A percentile compares a stretch with the other conserved stretches of the same genome.
These are phyloP conservation scores for Strix occidentalis DNA, from an alignment of 2,797 vertebrate species.

Conservation along the genomic window DNA sequence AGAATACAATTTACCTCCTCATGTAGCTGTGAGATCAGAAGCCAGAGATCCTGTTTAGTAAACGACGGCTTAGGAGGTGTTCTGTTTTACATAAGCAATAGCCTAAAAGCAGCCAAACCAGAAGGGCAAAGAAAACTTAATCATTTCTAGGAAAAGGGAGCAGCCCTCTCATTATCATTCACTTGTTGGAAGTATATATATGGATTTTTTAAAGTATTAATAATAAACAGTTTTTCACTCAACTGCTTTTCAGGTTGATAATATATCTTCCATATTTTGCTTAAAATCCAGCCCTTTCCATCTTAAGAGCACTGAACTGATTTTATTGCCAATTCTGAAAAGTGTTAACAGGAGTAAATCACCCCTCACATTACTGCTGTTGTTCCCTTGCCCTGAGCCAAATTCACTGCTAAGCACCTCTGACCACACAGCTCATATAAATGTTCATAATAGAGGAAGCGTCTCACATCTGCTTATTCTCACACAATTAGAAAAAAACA, in stretches of 20 bases:
- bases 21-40: slow-evolving; percentile 3
- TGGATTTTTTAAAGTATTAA: neutral
- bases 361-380: slow-evolving; percentile 41
- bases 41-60: slow-evolving; percentile 50
- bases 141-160: slow-evolving; percentile 14
- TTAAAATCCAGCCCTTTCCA: slow-evolving; percentile 17
- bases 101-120: slow-evolving; percentile 29
- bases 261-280: neutral
- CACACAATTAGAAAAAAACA: slow-evolving; percentile 38
- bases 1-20: slow-evolving; percentile 34
- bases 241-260: neutral
- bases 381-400: slow-evolving; percentile 56
- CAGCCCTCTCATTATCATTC: neutral
- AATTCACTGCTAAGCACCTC: slow-evolving; percentile 49
- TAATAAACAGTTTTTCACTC: neutral
- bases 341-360: slow-evolving; percentile 63
- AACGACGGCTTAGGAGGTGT: slow-evolving; percentile 21
- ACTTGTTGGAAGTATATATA: neutral
- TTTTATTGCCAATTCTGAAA: slow-evolving; percentile 57
- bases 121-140: slow-evolving; percentile 23
- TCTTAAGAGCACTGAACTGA: neutral
- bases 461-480: slow-evolving; percentile 26
- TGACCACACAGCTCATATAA: slow-evolving; percentile 64
- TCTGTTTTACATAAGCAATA: slow-evolving; percentile 65
- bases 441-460: slow-evolving; percentile 40